Evolutionary conservation across 2,797 vertebrate genomes (phyloP).

Genomic region (Channa striata): DNA sequence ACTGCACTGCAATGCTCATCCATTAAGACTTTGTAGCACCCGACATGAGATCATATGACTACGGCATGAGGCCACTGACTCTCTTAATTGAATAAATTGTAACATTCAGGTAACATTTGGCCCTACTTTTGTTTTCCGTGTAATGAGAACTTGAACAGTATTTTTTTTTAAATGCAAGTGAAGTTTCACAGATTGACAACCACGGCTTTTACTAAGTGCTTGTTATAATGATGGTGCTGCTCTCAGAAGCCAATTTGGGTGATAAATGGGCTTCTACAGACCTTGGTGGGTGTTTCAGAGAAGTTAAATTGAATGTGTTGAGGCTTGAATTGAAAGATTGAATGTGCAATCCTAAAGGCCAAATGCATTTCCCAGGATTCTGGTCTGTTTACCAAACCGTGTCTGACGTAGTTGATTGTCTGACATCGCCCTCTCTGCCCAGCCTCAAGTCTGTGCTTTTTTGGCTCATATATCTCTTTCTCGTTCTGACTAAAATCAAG

Average conservation of each 20-base stretch:
- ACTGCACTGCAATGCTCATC: background rate
- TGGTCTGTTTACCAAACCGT: constrained; percentile 52
- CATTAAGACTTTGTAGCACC: constrained; percentile 29
- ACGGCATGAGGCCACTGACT: constrained; percentile 12
- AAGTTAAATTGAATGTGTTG: constrained; percentile 58
- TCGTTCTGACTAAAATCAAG: constrained; percentile 28
- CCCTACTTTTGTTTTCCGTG: background rate
- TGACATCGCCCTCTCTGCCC: constrained; percentile 41
- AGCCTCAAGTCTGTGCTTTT: constrained; percentile 9
- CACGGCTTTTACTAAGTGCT: constrained; percentile 9
- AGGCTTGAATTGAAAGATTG: constrained; percentile 50
- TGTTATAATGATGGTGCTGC: constrained; percentile 26
- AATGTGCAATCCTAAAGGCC: constrained; percentile 47
- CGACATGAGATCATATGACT: constrained; percentile 6
- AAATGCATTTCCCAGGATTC: constrained; percentile 52
- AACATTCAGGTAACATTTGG: background rate
- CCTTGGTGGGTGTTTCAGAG: constrained; percentile 35
- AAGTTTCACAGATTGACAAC: constrained; percentile 11
- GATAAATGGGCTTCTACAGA: constrained; percentile 57
- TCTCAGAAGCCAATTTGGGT: constrained; percentile 39
- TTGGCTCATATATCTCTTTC: constrained; percentile 12
- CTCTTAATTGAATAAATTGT: background rate
- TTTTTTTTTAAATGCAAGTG: constrained; percentile 9
- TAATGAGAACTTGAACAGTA: constrained; percentile 13
- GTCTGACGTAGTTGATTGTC: constrained; percentile 49